These are phyloP conservation scores for Aspidoscelis tigris DNA, from an alignment of 2,113 vertebrate species.

Conservation along the genomic window DNA sequence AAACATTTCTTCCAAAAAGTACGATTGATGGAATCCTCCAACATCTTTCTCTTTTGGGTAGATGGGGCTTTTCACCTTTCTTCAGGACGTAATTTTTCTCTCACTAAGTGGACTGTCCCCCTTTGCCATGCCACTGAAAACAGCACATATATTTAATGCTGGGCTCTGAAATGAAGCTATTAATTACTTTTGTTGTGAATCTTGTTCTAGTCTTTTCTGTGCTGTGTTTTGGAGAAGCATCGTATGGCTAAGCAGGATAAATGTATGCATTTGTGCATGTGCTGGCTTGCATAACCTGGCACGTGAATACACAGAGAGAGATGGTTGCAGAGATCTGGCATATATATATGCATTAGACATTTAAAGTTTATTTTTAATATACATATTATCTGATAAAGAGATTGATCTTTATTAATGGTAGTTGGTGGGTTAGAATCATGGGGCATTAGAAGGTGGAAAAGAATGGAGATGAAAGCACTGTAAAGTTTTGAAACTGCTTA, in stretches of 20 bases:
- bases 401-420: too few relatives aligned
- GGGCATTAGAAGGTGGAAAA: too few relatives aligned
- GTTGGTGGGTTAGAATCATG: too few relatives aligned
- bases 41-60: constrained; percentile 19
- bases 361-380: too few relatives aligned
- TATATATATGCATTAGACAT: too few relatives aligned
- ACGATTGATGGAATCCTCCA: constrained; percentile 27
- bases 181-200: constrained; percentile 17
- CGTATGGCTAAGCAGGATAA: background rate
- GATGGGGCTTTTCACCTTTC: constrained; percentile 21
- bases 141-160: background rate
- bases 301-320: too few relatives aligned
- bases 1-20: constrained; percentile 50
- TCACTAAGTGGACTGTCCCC: constrained; percentile 15
- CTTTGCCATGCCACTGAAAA: constrained; percentile 33
- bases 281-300: background rate
- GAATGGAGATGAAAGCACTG: too few relatives aligned
- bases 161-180: background rate
- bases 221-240: rapidly evolving
- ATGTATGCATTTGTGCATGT: background rate
- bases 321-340: background rate
- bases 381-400: too few relatives aligned
- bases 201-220: background rate
- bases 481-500: too few relatives aligned
- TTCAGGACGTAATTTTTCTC: constrained; percentile 30